Base-by-base conservation (phyloP, 1,140 invertebrate genomes). In the Papilio polytes region DNA sequence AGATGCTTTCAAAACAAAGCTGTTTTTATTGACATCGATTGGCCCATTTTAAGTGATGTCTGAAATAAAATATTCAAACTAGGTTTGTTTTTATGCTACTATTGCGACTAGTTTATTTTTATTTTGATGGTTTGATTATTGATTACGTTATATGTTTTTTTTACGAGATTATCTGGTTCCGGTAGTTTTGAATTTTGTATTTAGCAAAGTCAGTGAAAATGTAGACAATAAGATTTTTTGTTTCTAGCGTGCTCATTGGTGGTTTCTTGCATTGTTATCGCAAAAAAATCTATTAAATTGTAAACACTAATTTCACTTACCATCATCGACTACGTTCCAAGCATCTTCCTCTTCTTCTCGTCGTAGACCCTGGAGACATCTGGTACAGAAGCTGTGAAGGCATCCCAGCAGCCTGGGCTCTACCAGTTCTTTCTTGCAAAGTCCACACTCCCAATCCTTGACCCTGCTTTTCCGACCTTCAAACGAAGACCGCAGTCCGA, bases 371-470 rank as follows among this genome's bases (percentile, higher is more conserved):
- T 95, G 92, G 13, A 96, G 92, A 84, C 96, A 96, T 56, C 92
- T 88, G 20, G 96, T 95, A 84, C 96, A 96, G 89, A 96, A 96
- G 36, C 95, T 96, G 86, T 96, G 96, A 15, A 96, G 91, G 86
- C 96, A 96, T 0, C 94, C 95, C 80, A 96, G 86, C 4, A 96
- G 92, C 81, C 96, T 88, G 1, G 96, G 96, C 83, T 96, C 96
- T 10, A 93, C 90, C 80, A 95, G 87, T 82, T 94, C 92, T 70
- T 91, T 92, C 78, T 91, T 91, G 81, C 96, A 96, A 46, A 96
- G 83, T 3, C 92, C 90, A 82, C 96, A 96, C 74, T 93, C 92
- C 88, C 95, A 96, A 44, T 92, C 89, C 26, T 90, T 91, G 51
- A 88, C 59, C 78, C 80, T 86, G 31, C 84, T 81, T 77, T 83